A percentile compares a stretch with the other conserved stretches of the same genome.
Conservation (phyloP, 2,888 invertebrate genomes). For the Trissolcus brochymenae region DNA sequence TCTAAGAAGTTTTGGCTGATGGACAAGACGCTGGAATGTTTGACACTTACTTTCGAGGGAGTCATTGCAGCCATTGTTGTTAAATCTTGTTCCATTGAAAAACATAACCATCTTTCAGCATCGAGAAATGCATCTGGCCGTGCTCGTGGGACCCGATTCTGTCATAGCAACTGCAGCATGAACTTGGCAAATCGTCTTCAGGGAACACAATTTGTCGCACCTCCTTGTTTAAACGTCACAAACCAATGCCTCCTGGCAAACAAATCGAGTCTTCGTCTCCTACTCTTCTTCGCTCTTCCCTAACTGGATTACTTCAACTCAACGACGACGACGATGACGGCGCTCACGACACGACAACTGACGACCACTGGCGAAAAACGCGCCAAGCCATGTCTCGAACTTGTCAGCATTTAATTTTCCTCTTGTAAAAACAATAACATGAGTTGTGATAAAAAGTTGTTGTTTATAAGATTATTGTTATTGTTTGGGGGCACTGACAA, state of each 20-base stretch:
- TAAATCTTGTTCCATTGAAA: constrained; percentile 69
- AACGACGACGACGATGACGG: background rate
- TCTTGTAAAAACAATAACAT: too few relatives aligned
- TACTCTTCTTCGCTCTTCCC: background rate
- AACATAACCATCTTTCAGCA: constrained; percentile 70
- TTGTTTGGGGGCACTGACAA: too few relatives aligned
- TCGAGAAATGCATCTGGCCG: constrained; percentile 37
- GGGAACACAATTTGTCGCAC: too few relatives aligned
- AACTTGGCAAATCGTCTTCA: background rate
- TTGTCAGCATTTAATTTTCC: too few relatives aligned
- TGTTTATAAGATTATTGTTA: too few relatives aligned
- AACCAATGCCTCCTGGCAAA: background rate
- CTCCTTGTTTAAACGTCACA: background rate
- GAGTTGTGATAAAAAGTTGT: too few relatives aligned
- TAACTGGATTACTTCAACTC: constrained; percentile 5
- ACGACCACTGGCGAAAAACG: constrained; percentile 12
- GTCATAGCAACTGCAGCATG: constrained; percentile 10
- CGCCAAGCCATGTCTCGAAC: background rate
- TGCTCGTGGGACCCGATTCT: background rate
- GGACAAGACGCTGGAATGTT: background rate
- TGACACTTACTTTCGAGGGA: constrained; percentile 83
- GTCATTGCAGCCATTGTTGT: constrained; percentile 86
- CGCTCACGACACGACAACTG: constrained; percentile 10
- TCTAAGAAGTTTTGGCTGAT: background rate
- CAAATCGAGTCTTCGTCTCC: constrained; percentile 2